Conservation (phyloP, 2,113 vertebrate species). For the Pteruthius melanotis region DNA sequence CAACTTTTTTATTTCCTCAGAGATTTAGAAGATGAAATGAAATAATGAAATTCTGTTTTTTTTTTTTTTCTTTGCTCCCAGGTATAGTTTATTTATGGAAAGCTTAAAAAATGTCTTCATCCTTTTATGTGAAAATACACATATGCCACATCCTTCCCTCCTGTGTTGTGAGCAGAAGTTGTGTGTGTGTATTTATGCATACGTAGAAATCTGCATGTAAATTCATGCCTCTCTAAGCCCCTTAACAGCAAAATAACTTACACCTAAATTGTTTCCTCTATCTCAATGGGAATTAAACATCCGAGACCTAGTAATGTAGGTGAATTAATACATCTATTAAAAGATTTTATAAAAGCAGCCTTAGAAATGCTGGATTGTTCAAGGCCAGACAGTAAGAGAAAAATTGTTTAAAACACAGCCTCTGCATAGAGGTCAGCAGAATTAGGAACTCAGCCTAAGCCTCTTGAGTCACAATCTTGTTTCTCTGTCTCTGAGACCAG, state of each 20-base stretch:
- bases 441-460: not conserved
- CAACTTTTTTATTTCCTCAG: not conserved
- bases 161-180: not conserved
- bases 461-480: not conserved
- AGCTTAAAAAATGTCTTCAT: not conserved
- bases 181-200: not conserved
- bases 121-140: not conserved
- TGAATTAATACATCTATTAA: not conserved
- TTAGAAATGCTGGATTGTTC: not conserved
- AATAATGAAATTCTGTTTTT: too few species aligned
- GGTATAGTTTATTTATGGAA: not conserved
- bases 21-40: not conserved
- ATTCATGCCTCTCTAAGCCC: not conserved
- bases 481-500: not conserved
- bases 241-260: not conserved
- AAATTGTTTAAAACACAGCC: not conserved
- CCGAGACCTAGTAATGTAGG: not conserved
- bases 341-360: not conserved
- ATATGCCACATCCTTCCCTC: not conserved
- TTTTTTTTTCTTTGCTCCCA: not conserved
- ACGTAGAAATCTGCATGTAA: not conserved
- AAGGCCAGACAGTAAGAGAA: not conserved
- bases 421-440: not conserved
- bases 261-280: not conserved
- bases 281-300: not conserved